phyloP scores from a whole-genome alignment of 2,888 invertebrate species.

The Tiliacea citrago region DNA sequence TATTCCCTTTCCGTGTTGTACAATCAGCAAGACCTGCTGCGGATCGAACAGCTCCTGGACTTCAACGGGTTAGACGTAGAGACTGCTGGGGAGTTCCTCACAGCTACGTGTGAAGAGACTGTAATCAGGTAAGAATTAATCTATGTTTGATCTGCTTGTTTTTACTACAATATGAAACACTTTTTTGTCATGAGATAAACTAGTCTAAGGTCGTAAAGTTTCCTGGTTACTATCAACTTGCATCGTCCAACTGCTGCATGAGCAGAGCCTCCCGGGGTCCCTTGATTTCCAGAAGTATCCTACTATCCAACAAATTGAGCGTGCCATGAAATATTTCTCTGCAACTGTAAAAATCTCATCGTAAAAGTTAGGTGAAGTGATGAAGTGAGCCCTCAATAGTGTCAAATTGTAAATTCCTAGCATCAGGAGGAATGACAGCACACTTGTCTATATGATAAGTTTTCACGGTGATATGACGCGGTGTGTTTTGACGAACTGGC shows the following conservation, averaged over 20 bases:
- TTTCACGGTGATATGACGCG: too few species aligned
- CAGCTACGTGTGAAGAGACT: constrained; percentile 76
- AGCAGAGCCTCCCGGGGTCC: not conserved
- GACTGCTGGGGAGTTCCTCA: constrained; percentile 69
- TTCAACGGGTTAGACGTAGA: constrained; percentile 75
- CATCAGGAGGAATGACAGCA: too few species aligned
- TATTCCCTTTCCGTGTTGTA: constrained; percentile 74
- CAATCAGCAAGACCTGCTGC: constrained; percentile 67
- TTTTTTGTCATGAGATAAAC: too few species aligned
- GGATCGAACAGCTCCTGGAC: constrained; percentile 71
- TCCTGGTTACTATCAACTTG: not conserved
- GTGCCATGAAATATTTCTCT: not conserved
- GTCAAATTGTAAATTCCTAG: too few species aligned
- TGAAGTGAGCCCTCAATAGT: too few species aligned
- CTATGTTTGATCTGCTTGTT: not conserved
- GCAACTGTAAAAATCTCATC: not conserved
- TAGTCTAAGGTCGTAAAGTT: not conserved
- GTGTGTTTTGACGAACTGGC: not conserved
- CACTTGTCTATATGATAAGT: too few species aligned
- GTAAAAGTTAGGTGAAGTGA: too few species aligned
- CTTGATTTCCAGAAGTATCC: not conserved
- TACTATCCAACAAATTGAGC: not conserved
- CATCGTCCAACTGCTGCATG: not conserved
- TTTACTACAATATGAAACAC: not conserved
- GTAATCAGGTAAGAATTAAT: constrained; percentile 71